Evolutionary conservation across 1,140 invertebrate genomes (phyloP).

Genomic region (Drosophila azteca): DNA sequence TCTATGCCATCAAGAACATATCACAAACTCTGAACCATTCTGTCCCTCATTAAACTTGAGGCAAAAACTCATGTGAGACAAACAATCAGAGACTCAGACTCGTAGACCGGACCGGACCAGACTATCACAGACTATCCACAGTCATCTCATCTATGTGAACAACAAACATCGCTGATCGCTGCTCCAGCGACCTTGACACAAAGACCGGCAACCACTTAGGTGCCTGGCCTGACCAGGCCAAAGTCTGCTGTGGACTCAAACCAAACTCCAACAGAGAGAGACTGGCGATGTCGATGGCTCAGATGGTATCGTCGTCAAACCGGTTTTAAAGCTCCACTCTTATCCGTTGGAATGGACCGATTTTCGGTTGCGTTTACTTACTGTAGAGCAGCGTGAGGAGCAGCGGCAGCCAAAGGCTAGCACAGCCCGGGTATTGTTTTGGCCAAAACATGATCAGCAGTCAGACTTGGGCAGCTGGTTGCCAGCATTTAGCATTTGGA

Average conservation of each 20-base stretch:
- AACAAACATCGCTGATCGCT: slow-evolving; percentile 11
- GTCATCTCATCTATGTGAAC: slow-evolving; percentile 11
- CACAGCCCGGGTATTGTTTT: slow-evolving; percentile 54
- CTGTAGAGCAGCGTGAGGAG: slow-evolving; percentile 61
- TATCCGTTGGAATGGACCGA: not conserved
- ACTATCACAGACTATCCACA: slow-evolving; percentile 19
- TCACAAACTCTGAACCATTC: slow-evolving; percentile 2
- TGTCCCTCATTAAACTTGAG: not conserved
- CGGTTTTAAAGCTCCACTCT: slow-evolving; percentile 42
- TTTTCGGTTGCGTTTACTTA: slow-evolving; percentile 52
- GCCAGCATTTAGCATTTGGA: slow-evolving; percentile 53
- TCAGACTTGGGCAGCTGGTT: slow-evolving; percentile 26
- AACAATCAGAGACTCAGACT: slow-evolving; percentile 4
- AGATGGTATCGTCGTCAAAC: slow-evolving; percentile 35
- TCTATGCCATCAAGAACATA: slow-evolving; percentile 14
- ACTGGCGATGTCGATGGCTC: not conserved
- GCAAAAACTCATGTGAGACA: not conserved
- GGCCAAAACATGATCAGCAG: slow-evolving; percentile 71
- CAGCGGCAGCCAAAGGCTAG: slow-evolving; percentile 59
- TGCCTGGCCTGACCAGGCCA: slow-evolving; percentile 30
- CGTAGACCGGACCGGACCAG: not conserved
- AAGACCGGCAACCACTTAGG: slow-evolving; percentile 72
- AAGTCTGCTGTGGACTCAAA: slow-evolving; percentile 28
- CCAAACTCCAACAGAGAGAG: slow-evolving; percentile 16
- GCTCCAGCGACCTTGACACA: slow-evolving; percentile 74